Percentiles rank a stretch among this genome's conserved stretches.
Conservation (phyloP, 2,888 invertebrate genomes). For the Noctua comes region DNA sequence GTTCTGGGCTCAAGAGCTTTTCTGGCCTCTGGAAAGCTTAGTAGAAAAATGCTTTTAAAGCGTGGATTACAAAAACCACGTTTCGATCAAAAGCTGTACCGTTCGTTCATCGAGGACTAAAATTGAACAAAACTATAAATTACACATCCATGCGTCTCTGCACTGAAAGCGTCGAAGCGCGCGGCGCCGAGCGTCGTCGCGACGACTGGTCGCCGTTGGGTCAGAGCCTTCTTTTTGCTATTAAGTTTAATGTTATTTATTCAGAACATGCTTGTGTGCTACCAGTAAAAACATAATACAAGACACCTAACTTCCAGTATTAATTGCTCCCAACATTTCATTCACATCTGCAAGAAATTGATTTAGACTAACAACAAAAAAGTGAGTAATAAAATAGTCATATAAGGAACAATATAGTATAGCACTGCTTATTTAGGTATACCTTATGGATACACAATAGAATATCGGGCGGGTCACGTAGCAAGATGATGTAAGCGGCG, state of each 20-base stretch:
- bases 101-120: not conserved
- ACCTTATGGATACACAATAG: conserved; percentile 75
- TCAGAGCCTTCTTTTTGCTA: conserved; percentile 53
- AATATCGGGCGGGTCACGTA: conserved; percentile 76
- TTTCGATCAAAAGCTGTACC: not conserved
- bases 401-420: conserved; percentile 57
- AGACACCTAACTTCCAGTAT: conserved; percentile 4
- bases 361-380: conserved; percentile 27
- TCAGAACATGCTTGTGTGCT: conserved; percentile 19
- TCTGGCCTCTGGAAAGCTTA: not conserved
- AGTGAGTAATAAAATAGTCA: conserved; percentile 37
- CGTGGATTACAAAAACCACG: not conserved
- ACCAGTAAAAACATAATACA: conserved; percentile 19
- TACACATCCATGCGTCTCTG: conserved; percentile 21
- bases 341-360: conserved; percentile 18
- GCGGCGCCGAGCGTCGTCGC: conserved; percentile 46
- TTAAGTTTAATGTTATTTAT: conserved; percentile 40
- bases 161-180: conserved; percentile 31
- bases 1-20: not conserved
- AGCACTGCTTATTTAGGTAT: conserved; percentile 58
- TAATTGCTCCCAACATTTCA: conserved; percentile 11
- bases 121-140: conserved; percentile 29
- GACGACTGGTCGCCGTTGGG: conserved; percentile 48
- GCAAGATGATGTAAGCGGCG: conserved; percentile 85
- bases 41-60: not conserved